Evolutionary conservation across 2,113 vertebrate genomes (phyloP), one percentile per base, ranked within the genome.

Genomic region (Apistogramma diplotaenia): DNA sequence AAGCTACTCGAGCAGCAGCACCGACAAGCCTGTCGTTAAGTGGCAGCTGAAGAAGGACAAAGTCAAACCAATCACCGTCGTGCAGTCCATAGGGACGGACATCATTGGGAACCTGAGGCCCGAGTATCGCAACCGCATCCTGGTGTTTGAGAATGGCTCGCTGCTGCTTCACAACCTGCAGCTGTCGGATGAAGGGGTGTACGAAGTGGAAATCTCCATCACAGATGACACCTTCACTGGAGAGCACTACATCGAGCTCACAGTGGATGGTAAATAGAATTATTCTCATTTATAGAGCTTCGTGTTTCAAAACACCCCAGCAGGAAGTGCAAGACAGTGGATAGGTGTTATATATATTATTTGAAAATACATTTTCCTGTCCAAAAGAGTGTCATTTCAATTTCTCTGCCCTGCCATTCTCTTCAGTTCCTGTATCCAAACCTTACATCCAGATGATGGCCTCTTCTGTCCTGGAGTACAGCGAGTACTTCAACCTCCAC

Each of bases 131-230:
- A 96, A 97, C 86, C 97, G 98, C 19, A 96, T 99, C 87, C 93
- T 95, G 35, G 96, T 99, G 89, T 97, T 97, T 3, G 96, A 98
- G 87, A 99, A 99, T 0, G 98, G 98, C 49, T 98, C 98, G 0
- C 90, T 99, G 84, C 95, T 98, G 83, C 96, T 99, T 76, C 96
- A 96, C 76, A 97, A 97, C 87, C 87, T 99, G 90, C 96, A 96
- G 91, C 60, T 98, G 78, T 92, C 96, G 0, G 98, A 99, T 0
- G 98, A 99, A 82, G 98, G 98, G 0, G 95, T 94, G 2, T 99
- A 99, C 0, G 97, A 98, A 84, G 98, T 99, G 15, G 98, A 99
- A 94, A 97, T 99, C 89, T 99, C 98, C 93, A 99, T 99, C 93
- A 99, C 98, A 0, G 98, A 98, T 0, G 98, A 99, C 91, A 98